phyloP scores from a whole-genome alignment of 2,888 invertebrate genomes.

The Parnassius orleans region DNA sequence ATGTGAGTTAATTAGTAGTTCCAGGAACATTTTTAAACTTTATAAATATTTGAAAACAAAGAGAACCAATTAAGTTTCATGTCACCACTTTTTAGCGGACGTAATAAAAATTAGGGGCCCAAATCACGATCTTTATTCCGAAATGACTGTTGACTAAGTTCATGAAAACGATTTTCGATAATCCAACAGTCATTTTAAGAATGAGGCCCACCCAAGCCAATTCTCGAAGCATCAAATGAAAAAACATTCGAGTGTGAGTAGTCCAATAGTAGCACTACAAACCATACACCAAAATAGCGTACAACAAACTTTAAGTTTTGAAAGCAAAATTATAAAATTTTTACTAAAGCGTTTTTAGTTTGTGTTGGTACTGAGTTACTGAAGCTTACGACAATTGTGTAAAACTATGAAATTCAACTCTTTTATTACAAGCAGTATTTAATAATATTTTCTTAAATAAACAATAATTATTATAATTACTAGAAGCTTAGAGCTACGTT shows the following conservation, averaged over 20 bases:
- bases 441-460: too few species aligned
- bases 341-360: too few species aligned
- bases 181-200: constrained; percentile 45
- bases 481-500: too few species aligned
- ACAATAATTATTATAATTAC: too few species aligned
- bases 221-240: constrained; percentile 32
- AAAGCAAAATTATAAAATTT: too few species aligned
- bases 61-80: constrained; percentile 4
- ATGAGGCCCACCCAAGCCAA: constrained; percentile 36
- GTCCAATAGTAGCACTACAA: constrained; percentile 1
- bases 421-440: too few species aligned
- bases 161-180: constrained; percentile 50
- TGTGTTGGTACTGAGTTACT: too few species aligned
- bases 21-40: background rate
- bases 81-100: constrained; percentile 7
- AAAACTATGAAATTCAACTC: too few species aligned
- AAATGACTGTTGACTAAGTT: constrained; percentile 39
- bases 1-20: background rate
- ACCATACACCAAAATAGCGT: background rate
- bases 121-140: constrained; percentile 32
- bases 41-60: constrained; percentile 1
- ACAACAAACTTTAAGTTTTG: background rate
- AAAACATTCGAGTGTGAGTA: constrained; percentile 8
- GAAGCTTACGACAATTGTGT: too few species aligned
- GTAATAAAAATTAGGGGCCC: constrained; percentile 27